Evolutionary conservation across 2,797 vertebrate genomes (phyloP).

Genomic region (Taeniopygia guttata): DNA sequence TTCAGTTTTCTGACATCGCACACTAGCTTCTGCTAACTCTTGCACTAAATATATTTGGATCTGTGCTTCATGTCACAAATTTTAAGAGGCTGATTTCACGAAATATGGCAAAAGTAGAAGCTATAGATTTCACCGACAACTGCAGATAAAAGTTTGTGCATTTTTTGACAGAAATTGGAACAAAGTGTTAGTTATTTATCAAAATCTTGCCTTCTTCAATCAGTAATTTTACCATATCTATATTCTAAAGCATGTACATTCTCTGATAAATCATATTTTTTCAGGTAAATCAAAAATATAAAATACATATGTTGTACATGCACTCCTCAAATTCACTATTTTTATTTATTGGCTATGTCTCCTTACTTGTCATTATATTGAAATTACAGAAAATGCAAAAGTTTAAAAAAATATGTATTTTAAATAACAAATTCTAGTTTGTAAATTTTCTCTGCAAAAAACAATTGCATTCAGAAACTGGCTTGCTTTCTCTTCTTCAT

Average conservation of each 20-base stretch:
- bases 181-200: neutral
- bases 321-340: neutral
- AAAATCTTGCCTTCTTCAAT: neutral
- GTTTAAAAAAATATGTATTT: fast-evolving
- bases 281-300: neutral
- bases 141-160: neutral
- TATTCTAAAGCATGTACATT: neutral
- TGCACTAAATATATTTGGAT: constrained; percentile 53
- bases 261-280: neutral
- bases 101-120: constrained; percentile 7
- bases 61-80: constrained; percentile 13
- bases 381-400: neutral
- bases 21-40: constrained; percentile 45
- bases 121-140: constrained; percentile 15
- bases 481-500: neutral
- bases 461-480: neutral
- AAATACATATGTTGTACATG: neutral
- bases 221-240: neutral
- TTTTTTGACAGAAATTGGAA: neutral
- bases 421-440: neutral
- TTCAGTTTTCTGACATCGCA: constrained; percentile 53
- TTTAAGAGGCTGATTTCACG: constrained; percentile 20
- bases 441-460: neutral
- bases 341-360: neutral
- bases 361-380: neutral